Base-by-base conservation (phyloP, 1,140 invertebrate species). In the Drosophila sechellia region DNA sequence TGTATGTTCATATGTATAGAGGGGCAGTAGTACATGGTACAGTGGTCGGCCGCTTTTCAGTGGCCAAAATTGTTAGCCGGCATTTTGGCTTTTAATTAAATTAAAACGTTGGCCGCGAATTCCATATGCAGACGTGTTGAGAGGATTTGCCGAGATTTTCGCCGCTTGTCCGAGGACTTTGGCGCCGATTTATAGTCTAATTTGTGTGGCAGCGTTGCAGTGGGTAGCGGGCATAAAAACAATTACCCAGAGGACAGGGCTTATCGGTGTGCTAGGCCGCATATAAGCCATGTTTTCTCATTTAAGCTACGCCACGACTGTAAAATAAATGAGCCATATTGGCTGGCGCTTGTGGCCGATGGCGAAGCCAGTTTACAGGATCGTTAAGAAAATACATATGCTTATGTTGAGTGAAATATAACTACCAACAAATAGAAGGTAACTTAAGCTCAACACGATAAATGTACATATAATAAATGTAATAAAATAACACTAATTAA, bases 11-110 rank as follows among this genome's bases (percentile, higher is more conserved):
- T n/a, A n/a, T n/a, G n/a, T n/a, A n/a, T n/a, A n/a, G n/a, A n/a
- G n/a, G n/a, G n/a, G n/a, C n/a, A n/a, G 31, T 31, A 31, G 31
- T 31, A 31, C 6, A 31, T 31, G 31, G 31, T 31, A 10, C 31
- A 31, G 31, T 31, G 31, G 40, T 20, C 35, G 6, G 50, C 39
- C 20, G 52, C 35, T 37, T 13, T 40, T 55, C 42, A 42, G 34
- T 66, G 68, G 50, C 65, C 64, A 70, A 57, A 70, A 70, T 57
- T 70, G 50, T 70, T 70, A 40, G 64, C 65, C 35, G 50, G 68
- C 50, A 70, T 70, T 61, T 55, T 59, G 76, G 52, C 56, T 57
- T 79, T 79, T 79, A 79, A 79, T 79, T 79, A 49, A 73, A 73
- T 79, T 79, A 78, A 79, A 72, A 56, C 43, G 57, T 56, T 42